Conservation (phyloP, 2,797 vertebrate genomes). For the Phylloscopus collybita region DNA sequence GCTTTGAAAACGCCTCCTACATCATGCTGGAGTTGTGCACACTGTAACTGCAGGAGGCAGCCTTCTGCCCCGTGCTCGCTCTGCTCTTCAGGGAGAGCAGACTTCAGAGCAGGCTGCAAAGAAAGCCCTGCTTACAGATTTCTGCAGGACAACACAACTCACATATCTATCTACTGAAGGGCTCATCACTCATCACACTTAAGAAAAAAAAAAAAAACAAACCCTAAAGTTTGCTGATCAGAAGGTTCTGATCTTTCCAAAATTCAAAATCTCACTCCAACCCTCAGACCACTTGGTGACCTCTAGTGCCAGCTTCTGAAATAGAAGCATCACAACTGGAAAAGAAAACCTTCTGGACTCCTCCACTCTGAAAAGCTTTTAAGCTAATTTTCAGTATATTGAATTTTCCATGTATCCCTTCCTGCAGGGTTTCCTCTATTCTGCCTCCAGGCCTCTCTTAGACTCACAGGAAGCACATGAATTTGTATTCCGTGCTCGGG, state of each 20-base stretch:
- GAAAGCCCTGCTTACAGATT: not conserved
- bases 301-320: not conserved
- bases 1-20: not conserved
- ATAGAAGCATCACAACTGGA: not conserved
- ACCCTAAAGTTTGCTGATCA: not conserved
- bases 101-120: not conserved
- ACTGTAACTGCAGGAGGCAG: not conserved
- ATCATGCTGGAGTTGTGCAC: not conserved
- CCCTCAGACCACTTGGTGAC: not conserved
- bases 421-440: not conserved
- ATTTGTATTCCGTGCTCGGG: accelerated
- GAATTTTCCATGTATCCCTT: not conserved
- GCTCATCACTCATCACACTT: not conserved
- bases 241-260: not conserved
- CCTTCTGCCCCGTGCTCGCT: accelerated
- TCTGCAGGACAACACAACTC: not conserved
- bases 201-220: not conserved
- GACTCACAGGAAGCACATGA: not conserved
- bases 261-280: not conserved
- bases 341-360: not conserved
- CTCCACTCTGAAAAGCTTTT: not conserved
- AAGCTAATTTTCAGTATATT: not conserved
- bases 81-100: not conserved
- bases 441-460: not conserved
- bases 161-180: not conserved